phyloP scores from a whole-genome alignment of 2,888 invertebrate species.

The Strigamia crassipes region DNA sequence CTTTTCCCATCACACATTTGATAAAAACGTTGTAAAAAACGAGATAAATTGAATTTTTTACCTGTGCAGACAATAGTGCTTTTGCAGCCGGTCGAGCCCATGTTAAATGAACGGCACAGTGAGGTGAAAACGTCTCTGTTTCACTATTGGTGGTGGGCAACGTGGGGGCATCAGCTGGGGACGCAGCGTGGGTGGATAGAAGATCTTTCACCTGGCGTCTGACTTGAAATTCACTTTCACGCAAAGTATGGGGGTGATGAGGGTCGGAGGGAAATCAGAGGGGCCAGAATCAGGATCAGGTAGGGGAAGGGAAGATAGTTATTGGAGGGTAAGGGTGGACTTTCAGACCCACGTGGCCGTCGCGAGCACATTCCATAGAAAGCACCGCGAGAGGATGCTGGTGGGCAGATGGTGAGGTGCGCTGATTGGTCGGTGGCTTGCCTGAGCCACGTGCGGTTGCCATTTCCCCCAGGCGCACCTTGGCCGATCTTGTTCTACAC shows the following conservation, averaged over 20 bases:
- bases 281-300: neutral
- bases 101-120: constrained; percentile 11
- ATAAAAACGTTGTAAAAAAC: no score
- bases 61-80: neutral
- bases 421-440: constrained; percentile 5
- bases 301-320: constrained; percentile 16
- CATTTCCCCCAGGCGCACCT: neutral
- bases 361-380: constrained; percentile 16
- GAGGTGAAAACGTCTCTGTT: constrained; percentile 2
- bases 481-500: constrained; percentile 12
- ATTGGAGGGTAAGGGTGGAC: neutral
- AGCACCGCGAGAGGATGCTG: constrained; percentile 16
- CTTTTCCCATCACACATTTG: no score
- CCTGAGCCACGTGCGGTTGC: constrained; percentile 21
- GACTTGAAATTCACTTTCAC: constrained; percentile 5
- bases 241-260: constrained; percentile 16
- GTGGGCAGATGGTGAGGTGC: neutral
- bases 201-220: constrained; percentile 16
- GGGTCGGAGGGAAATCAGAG: neutral
- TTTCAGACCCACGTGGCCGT: constrained; percentile 16
- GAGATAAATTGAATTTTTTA: neutral
- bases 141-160: constrained; percentile 11
- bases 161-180: constrained; percentile 21
- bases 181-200: constrained; percentile 11
- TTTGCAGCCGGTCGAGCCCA: constrained; percentile 21